Evolutionary conservation across 2,888 invertebrate species (phyloP), one percentile per base, ranked within the genome.

Genomic region (Drosophila tanythrix): DNA sequence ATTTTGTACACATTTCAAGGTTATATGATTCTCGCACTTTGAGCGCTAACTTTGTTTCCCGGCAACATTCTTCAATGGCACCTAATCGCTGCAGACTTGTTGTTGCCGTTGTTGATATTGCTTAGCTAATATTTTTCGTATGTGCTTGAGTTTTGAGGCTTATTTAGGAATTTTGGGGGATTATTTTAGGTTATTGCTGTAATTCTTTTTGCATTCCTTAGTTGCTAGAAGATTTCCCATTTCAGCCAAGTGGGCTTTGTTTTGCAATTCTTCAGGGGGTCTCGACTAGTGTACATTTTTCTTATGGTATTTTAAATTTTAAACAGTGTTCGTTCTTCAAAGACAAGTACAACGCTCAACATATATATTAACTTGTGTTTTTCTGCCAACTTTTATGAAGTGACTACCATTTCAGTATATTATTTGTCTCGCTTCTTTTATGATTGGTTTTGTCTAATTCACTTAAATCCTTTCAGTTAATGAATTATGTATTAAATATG

Each of bases 1-100:
- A 15, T 55, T 56, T n/a, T 10, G 55, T 61, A 21, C 52, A 67
- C 58, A 57, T 66, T 74, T 85, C 86, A 83, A 85, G 88, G 85
- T 80, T 88, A 77, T 73, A 61, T 65, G 77, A 75, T 43, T 64
- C 31, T 72, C 36, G 48, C 65, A 66, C 63, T 70, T 86, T 71
- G 43, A 35, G 53, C 53, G 61, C 58, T 63, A 62, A 77, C 69
- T 66, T 83, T 70, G 64, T 81, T 69, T 67, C 33, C 33, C 60
- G 74, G 63, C 70, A 72, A 74, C 68, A 76, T 66, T 76, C 55
- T 33, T 33, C 50, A 67, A 59, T 57, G 68, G 56, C 83, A 74
- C 71, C 74, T 82, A 74, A 70, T 71, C 63, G 70, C 25, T 58
- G 57, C 48, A 27, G 52, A 52, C 40, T 62, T 60, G 36, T 55